Percentiles rank a stretch among this genome's conserved stretches.
These are phyloP conservation scores for Pachycephala philippinensis DNA, from an alignment of 2,113 vertebrate species.

Conservation along the genomic window DNA sequence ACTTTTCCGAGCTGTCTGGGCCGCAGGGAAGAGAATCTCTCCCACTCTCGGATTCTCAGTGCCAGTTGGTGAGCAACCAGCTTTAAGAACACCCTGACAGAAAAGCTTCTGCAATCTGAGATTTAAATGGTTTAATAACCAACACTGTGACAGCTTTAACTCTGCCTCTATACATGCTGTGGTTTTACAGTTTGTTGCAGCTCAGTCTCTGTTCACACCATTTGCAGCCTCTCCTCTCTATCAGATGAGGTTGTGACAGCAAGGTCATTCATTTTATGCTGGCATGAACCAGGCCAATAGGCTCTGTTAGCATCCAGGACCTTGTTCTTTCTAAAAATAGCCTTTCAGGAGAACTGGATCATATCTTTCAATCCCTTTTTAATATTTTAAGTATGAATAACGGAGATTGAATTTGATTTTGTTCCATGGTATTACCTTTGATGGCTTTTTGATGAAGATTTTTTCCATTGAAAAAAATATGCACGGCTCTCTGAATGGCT, in stretches of 20 bases:
- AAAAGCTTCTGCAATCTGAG: background rate
- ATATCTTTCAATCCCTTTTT: background rate
- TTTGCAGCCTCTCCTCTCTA: background rate
- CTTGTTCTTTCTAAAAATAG: conserved; percentile 31
- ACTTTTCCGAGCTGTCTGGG: background rate
- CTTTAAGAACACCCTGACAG: background rate
- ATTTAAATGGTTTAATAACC: background rate
- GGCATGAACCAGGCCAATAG: background rate
- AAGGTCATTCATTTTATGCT: conserved; percentile 7
- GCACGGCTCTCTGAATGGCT: background rate
- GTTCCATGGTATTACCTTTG: background rate
- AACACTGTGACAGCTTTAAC: background rate
- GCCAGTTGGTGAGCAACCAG: background rate
- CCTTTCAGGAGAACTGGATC: background rate
- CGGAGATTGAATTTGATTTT: background rate
- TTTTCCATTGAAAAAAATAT: background rate
- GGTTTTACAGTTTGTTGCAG: background rate
- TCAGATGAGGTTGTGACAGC: background rate
- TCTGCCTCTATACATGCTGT: background rate
- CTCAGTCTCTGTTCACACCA: background rate
- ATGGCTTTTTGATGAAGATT: background rate
- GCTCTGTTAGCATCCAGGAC: background rate
- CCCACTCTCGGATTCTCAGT: background rate
- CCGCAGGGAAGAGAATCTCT: background rate
- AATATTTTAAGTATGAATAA: conserved; percentile 25